Conservation (phyloP, 1,140 invertebrate species). For the Ceratitis capitata region DNA sequence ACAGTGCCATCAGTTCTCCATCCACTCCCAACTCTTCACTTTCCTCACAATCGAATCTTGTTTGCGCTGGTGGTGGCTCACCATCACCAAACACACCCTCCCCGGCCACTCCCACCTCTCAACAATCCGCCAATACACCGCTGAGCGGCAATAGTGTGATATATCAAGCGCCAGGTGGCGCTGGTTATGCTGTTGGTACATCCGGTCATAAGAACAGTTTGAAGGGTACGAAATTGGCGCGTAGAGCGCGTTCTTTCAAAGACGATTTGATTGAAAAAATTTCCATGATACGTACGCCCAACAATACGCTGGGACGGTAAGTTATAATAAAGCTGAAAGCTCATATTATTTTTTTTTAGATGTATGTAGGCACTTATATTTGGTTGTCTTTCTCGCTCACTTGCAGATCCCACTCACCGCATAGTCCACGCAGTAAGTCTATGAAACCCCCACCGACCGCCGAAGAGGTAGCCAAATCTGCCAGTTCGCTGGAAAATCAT, state of each 20-base stretch:
- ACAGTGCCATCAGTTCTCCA: constrained; percentile 63
- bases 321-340: too few species aligned
- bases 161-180: constrained; percentile 47
- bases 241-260: constrained; percentile 88
- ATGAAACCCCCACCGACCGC: constrained; percentile 65
- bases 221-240: constrained; percentile 81
- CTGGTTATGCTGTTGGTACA: background rate
- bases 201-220: constrained; percentile 72
- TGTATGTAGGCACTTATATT: background rate
- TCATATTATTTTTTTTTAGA: too few species aligned
- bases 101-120: constrained; percentile 41
- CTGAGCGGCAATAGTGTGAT: constrained; percentile 14
- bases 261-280: constrained; percentile 90
- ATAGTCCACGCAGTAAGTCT: constrained; percentile 69
- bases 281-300: constrained; percentile 77
- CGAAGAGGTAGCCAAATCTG: constrained; percentile 69
- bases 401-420: constrained; percentile 70
- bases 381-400: constrained; percentile 23
- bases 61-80: constrained; percentile 39
- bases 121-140: constrained; percentile 38
- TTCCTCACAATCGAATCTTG: constrained; percentile 44
- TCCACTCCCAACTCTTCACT: constrained; percentile 58
- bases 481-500: constrained; percentile 72
- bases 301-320: constrained; percentile 59
- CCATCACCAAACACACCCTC: constrained; percentile 44